These are phyloP conservation scores for Leucophenga montana DNA, from an alignment of 2,888 invertebrate species.

Conservation along the genomic window DNA sequence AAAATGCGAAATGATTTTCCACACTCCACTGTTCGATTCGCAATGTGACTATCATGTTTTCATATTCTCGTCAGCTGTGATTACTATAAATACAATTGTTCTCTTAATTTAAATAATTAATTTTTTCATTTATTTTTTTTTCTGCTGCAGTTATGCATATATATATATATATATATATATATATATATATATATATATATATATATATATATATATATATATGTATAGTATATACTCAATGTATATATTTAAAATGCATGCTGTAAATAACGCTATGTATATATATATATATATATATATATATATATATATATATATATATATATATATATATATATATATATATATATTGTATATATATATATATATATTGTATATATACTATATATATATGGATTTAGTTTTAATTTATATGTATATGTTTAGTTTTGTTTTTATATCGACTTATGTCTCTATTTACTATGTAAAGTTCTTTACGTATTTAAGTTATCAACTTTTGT, in stretches of 20 bases:
- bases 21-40: neutral
- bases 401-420: conserved; percentile 33
- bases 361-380: conserved; percentile 27
- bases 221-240: conserved; percentile 13
- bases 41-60: conserved; percentile 55
- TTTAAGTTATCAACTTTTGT: conserved; percentile 68
- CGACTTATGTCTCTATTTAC: conserved; percentile 68
- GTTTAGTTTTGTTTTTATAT: conserved; percentile 39
- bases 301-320: conserved; percentile 35
- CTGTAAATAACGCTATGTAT: conserved; percentile 22
- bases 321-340: too few species aligned
- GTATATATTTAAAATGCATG: conserved; percentile 15
- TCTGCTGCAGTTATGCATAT: conserved; percentile 21
- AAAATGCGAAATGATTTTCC: conserved; percentile 30
- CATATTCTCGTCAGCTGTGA: conserved; percentile 23
- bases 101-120: conserved; percentile 35
- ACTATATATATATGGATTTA: conserved; percentile 29
- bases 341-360: conserved; percentile 13
- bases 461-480: conserved; percentile 70
- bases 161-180: conserved; percentile 18
- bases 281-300: conserved; percentile 31
- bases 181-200: conserved; percentile 31
- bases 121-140: conserved; percentile 35
- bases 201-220: conserved; percentile 31
- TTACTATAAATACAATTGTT: conserved; percentile 47